Conservation (phyloP, 2,113 vertebrate species). For the Marmota monax region DNA sequence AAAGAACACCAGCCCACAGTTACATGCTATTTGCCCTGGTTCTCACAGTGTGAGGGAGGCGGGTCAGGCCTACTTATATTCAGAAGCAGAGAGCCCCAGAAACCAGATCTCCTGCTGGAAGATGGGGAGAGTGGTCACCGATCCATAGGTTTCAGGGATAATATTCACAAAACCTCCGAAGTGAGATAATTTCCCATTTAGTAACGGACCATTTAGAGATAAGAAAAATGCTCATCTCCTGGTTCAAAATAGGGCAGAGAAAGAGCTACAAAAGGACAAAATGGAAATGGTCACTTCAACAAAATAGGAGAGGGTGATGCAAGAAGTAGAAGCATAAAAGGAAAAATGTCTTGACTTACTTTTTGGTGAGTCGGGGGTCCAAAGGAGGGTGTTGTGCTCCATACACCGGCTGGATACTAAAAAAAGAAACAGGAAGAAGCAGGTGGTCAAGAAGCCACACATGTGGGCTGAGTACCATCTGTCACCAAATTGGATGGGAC, state of each 20-base stretch:
- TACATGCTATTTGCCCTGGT: not conserved
- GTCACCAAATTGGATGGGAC: not conserved
- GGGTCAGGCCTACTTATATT: not conserved
- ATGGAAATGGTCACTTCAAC: not conserved
- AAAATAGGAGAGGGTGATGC: not conserved
- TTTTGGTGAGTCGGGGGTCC: conserved; percentile 94
- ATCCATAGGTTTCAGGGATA: not conserved
- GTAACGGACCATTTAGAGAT: not conserved
- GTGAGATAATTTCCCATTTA: conserved; percentile 11
- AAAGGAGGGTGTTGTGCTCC: conserved; percentile 97
- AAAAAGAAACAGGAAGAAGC: conserved; percentile 49
- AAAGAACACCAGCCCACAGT: not conserved
- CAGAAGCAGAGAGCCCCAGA: not conserved
- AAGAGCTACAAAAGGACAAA: conserved; percentile 18
- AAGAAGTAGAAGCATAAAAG: not conserved
- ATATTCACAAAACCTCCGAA: conserved; percentile 15
- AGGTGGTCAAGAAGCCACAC: not conserved
- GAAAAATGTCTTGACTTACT: conserved; percentile 87
- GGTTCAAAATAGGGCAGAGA: not conserved
- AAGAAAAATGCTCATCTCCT: not conserved
- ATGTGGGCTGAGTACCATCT: not conserved
- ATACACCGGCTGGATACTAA: conserved; percentile 97
- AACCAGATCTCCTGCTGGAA: not conserved
- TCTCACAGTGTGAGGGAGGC: not conserved
- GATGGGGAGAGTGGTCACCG: not conserved